Base-by-base conservation (phyloP, 2,797 vertebrate species). In the Hipposideros larvatus region DNA sequence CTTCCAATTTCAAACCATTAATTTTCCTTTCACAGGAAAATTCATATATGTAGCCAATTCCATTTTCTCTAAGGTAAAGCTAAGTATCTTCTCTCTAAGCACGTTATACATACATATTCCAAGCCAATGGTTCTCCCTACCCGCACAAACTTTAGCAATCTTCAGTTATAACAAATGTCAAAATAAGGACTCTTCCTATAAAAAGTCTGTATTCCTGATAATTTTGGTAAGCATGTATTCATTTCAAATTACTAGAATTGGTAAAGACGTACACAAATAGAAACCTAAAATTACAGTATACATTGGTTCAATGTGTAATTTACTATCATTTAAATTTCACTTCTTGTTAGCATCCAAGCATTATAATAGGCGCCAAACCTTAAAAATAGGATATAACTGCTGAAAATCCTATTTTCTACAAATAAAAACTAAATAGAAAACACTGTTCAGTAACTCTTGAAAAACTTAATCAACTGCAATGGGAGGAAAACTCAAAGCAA, bases 361-460 rank as follows among this genome's bases (percentile, higher is more conserved):
- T 73, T 83, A 57, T 7, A 77, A 82, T 3, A 83, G 57, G 28
- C 43, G 71, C 26, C 34, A 87, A 78, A 75, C 31, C 37, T 83
- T 73, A 93, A 59, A 85, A 93, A 22, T 0, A 79, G n/a, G 8
- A 93, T 85, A 59, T 22, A 28, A 21, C 65, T 55, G 53, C 43
- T 61, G 31, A 83, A 65, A 96, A 74, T 46, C 24, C 61, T 57
- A 48, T 71, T 91, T 91, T 77, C 83, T 91, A 77, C 46, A 77
- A 77, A 83, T 91, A 57, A 94, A 87, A 87, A 71, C 31, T 22
- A 87, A 65, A 82, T 18, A 71, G 26, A 86, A 93, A 96, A 75
- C 18, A 80, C 21, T 59, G 28, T 90, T 66, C 24, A 11, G 0
- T 83, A 87, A 77, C 46, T 87, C 77, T 10, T 77, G 46, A 55